Conservation (phyloP, 2,113 vertebrate genomes). For the Tricholaema leucomelas region DNA sequence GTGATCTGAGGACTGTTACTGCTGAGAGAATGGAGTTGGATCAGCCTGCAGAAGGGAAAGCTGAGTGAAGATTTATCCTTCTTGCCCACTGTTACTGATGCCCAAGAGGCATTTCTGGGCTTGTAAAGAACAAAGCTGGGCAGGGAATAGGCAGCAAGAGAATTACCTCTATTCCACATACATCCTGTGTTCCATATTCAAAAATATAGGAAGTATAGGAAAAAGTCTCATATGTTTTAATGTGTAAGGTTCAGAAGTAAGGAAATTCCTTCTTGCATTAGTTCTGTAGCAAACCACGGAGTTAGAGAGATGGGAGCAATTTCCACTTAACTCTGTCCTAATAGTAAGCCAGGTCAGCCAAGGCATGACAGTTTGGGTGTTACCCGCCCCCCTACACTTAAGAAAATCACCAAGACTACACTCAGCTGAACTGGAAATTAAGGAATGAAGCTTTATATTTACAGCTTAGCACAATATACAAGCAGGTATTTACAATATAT, state of each 20-base stretch:
- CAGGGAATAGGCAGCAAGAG: not conserved
- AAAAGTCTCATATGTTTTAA: not conserved
- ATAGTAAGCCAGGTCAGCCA: not conserved
- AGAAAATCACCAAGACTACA: too few relatives aligned
- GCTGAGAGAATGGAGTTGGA: not conserved
- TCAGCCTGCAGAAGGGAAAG: not conserved
- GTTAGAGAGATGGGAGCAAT: not conserved
- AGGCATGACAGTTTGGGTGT: too few relatives aligned
- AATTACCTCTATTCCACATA: not conserved
- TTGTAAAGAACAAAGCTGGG: not conserved
- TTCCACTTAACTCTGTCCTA: not conserved
- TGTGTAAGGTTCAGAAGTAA: not conserved
- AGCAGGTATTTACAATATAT: too few relatives aligned
- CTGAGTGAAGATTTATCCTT: rapidly evolving
- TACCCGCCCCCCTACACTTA: too few relatives aligned
- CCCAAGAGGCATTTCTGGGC: not conserved
- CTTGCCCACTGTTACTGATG: rapidly evolving
- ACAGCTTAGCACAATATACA: too few relatives aligned
- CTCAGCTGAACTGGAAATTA: too few relatives aligned
- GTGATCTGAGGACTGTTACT: not conserved
- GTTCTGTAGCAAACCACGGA: not conserved
- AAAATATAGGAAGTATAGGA: not conserved
- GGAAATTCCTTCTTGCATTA: not conserved
- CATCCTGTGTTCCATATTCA: not conserved
- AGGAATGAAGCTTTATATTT: too few relatives aligned